Conservation (phyloP, 2,797 vertebrate species). For the Acomys russatus region DNA sequence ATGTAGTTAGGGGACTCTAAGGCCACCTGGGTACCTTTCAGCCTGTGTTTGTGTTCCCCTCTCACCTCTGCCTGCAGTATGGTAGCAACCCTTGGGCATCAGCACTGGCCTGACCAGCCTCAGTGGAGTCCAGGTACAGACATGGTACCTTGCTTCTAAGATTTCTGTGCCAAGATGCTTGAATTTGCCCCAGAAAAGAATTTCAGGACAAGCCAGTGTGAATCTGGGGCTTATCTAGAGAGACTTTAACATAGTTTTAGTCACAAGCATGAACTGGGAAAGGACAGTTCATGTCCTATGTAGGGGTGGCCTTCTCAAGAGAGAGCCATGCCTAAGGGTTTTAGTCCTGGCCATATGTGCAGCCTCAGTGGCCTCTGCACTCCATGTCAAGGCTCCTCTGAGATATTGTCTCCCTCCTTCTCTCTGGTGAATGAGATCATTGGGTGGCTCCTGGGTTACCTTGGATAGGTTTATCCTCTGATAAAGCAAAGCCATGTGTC, state of each 20-base stretch:
- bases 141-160: not conserved
- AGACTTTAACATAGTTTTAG: not conserved
- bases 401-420: not conserved
- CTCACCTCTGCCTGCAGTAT: not conserved
- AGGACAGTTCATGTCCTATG: not conserved
- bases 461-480: not conserved
- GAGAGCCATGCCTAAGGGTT: not conserved
- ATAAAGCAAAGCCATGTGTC: not conserved
- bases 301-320: not conserved
- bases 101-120: not conserved
- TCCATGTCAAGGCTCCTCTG: not conserved
- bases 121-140: not conserved
- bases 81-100: not conserved
- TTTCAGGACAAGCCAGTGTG: not conserved
- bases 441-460: not conserved
- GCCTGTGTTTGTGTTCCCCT: not conserved
- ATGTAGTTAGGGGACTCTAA: not conserved
- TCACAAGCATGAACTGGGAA: not conserved
- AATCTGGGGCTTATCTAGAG: not conserved
- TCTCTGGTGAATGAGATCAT: not conserved
- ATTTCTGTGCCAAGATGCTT: not conserved
- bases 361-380: not conserved
- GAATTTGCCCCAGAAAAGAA: not conserved
- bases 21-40: not conserved
- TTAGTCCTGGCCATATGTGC: not conserved